Evolutionary conservation across 2,113 vertebrate species (phyloP).

Genomic region (Archocentrus centrarchus): DNA sequence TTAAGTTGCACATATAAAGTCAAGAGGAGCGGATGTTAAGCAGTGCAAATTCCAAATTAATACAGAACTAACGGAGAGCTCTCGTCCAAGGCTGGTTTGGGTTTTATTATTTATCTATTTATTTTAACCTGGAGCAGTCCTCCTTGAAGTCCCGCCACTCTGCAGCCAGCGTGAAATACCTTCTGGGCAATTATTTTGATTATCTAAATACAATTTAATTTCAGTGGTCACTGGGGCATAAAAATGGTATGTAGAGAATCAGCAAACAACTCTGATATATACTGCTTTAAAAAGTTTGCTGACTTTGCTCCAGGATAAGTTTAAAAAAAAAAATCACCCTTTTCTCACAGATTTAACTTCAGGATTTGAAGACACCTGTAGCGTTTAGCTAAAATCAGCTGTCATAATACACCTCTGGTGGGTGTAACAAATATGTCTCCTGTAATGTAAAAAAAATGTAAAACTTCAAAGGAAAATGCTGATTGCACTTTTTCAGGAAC

Average conservation of each 20-base stretch:
- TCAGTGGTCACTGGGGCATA: background rate
- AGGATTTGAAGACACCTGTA: background rate
- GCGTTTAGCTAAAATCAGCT: background rate
- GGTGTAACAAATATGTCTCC: background rate
- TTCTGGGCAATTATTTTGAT: background rate
- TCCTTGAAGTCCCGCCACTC: background rate
- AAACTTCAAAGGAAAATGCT: background rate
- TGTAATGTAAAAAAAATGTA: too few relatives aligned
- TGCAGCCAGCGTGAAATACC: background rate
- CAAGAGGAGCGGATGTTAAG: conserved; percentile 5
- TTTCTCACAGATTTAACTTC: background rate
- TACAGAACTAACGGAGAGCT: background rate
- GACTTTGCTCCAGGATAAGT: too few relatives aligned
- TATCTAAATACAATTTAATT: background rate
- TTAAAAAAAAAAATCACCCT: too few relatives aligned
- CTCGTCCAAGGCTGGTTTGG: background rate
- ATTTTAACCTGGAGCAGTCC: background rate
- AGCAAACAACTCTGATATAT: background rate
- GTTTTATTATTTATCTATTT: too few relatives aligned
- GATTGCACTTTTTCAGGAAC: rapidly evolving
- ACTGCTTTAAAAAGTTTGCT: background rate
- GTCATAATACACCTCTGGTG: background rate
- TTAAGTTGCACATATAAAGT: conserved; percentile 3
- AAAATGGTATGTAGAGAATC: background rate
- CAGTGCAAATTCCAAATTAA: conserved; percentile 25